Percentiles rank a stretch among this genome's conserved stretches.
phyloP scores from a whole-genome alignment of 64 coral and sea anemone genomes.

The Porites australiensis region DNA sequence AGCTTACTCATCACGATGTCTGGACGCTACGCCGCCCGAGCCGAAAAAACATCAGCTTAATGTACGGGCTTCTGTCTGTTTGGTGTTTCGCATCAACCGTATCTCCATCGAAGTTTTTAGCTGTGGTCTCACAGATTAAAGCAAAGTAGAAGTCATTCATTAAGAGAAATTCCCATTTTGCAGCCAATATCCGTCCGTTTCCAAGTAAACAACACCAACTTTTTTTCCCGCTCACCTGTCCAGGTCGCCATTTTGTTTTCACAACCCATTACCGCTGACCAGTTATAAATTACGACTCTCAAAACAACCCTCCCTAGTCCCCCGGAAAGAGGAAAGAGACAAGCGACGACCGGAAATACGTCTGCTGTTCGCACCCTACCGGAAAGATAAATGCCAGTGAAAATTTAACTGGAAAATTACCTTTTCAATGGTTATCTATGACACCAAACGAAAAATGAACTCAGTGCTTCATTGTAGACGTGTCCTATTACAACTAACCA shows the following conservation, averaged over 20 bases:
- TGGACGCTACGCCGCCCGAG: not conserved
- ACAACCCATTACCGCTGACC: not conserved
- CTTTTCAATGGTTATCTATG: no score
- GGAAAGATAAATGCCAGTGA: no score
- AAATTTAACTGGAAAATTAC: no score
- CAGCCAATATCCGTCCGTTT: not conserved
- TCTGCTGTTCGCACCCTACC: no score
- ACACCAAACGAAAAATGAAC: no score
- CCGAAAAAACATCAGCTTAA: not conserved
- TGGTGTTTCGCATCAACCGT: not conserved
- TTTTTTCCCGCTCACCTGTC: conserved; percentile 18
- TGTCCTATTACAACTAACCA: no score
- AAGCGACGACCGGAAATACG: no score
- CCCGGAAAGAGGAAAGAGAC: no score
- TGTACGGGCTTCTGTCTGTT: not conserved
- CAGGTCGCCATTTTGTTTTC: conserved; percentile 8
- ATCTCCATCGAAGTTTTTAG: no score
- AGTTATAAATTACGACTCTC: not conserved
- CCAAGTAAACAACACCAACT: conserved; percentile 9
- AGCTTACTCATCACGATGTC: conserved; percentile 14
- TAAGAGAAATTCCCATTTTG: not conserved
- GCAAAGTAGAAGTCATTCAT: no score
- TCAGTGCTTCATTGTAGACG: no score
- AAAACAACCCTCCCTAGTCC: no score
- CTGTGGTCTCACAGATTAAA: not conserved